These are phyloP conservation scores for Porites rus DNA, from an alignment of 92 coral and sea anemone species.

Conservation along the genomic window DNA sequence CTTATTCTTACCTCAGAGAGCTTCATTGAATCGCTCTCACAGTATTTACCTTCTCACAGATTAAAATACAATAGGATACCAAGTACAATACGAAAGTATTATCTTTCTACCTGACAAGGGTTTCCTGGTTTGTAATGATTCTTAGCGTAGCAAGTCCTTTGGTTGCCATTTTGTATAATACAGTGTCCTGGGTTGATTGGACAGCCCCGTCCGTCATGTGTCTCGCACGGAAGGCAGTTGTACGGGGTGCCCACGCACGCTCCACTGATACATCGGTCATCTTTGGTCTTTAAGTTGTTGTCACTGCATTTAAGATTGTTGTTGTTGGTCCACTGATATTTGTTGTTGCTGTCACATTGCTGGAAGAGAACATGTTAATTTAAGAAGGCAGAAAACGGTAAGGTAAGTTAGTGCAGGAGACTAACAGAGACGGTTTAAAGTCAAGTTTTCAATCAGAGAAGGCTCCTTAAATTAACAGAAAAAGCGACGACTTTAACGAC, in stretches of 20 bases:
- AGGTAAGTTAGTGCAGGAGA: too few species aligned
- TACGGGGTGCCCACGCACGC: conserved; percentile 86
- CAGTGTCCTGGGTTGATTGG: conserved; percentile 77
- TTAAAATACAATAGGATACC: too few species aligned
- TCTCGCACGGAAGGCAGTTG: conserved; percentile 86
- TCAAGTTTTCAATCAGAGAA: too few species aligned
- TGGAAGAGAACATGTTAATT: conserved; percentile 1
- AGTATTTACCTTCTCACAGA: too few species aligned
- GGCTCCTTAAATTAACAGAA: too few species aligned
- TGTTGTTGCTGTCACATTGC: conserved; percentile 94
- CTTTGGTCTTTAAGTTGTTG: conserved; percentile 73
- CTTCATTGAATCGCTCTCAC: too few species aligned
- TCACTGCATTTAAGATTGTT: conserved; percentile 88
- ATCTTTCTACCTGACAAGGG: conserved; percentile 83
- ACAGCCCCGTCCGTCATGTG: conserved; percentile 87
- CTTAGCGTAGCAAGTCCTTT: conserved; percentile 71
- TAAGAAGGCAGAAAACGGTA: not conserved
- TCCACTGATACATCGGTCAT: conserved; percentile 85
- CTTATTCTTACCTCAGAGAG: too few species aligned
- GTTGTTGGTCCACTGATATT: conserved; percentile 81
- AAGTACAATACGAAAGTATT: not conserved
- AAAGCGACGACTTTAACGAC: too few species aligned
- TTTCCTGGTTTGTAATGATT: conserved; percentile 84
- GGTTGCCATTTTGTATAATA: conserved; percentile 65
- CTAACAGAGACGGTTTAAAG: too few species aligned